phyloP scores from a whole-genome alignment of 2,888 invertebrate genomes.

The Lochmaea capreae region DNA sequence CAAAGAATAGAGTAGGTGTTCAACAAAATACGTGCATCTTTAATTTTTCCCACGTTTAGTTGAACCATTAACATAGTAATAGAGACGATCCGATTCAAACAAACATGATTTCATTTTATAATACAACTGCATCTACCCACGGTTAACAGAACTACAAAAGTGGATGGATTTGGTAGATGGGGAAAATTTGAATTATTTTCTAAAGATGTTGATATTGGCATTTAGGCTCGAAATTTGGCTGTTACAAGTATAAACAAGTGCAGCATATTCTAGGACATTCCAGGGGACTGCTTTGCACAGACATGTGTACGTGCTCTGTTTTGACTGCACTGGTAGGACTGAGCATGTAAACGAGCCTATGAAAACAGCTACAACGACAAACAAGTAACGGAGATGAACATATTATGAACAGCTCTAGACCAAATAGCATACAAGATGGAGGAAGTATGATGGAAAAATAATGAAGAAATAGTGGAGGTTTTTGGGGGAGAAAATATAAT shows the following conservation, averaged over 20 bases:
- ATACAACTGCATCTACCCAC: conserved; percentile 17
- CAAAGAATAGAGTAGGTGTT: conserved; percentile 21
- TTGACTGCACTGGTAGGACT: too few relatives aligned
- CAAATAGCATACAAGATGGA: too few relatives aligned
- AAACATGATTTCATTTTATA: conserved; percentile 12
- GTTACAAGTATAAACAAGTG: conserved; percentile 5
- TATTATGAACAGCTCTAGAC: too few relatives aligned
- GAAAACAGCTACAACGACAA: too few relatives aligned
- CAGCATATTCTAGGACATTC: neutral
- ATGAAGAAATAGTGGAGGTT: too few relatives aligned
- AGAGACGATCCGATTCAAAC: conserved; percentile 13
- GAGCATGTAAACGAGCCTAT: too few relatives aligned
- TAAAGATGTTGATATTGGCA: neutral
- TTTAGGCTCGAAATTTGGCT: neutral
- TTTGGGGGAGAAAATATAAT: too few relatives aligned
- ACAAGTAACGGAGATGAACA: too few relatives aligned
- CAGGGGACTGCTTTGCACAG: too few relatives aligned
- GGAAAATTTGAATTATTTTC: neutral
- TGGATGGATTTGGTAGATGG: neutral
- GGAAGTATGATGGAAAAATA: too few relatives aligned
- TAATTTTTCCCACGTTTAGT: conserved; percentile 25
- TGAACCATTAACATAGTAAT: conserved; percentile 16
- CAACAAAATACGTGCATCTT: conserved; percentile 16
- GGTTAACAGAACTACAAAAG: neutral
- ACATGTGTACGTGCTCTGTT: too few relatives aligned